Evolutionary conservation across 2,888 invertebrate genomes (phyloP), one percentile per base, ranked within the genome.

Genomic region (Conchocele bisecta): DNA sequence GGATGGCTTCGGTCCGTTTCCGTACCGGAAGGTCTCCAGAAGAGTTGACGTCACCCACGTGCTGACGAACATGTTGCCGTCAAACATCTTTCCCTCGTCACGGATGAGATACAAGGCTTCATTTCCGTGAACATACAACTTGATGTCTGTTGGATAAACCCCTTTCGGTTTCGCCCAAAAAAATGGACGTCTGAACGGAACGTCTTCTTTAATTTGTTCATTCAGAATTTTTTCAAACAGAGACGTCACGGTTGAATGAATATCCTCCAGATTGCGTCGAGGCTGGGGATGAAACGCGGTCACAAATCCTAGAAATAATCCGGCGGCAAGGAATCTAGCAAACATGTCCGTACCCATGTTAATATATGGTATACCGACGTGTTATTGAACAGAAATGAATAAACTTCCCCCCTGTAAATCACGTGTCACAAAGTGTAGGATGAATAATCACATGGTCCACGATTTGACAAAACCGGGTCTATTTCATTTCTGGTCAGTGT

Each of bases 31-130:
- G 5, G 87, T 79, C 58, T 89, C 89, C 11, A 88, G 53, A 35
- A 89, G 60, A 41, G 78, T 78, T 1, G 79, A 71, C 17, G 85
- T 82, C 7, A 89, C 84, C 87, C 87, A 87, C 0, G 86, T 79
- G 0, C 86, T 87, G 0, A 81, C 86, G 63, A 89, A 89, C 86
- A 88, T 87, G 66, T 89, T 87, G 72, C 86, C 86, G 75, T 88
- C 88, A 54, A 81, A 86, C 5, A 88, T 80, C 7, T 72, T 60
- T 35, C 85, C 75, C 9, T 64, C 60, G 11, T 85, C 83, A 0
- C 88, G 78, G 20, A 86, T 35, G 4, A 83, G 68, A 28, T 82
- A 81, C 48, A 81, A 33, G 3, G 74, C 64, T 29, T 79, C 79
- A 15, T 59, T 67, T 2, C 87, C 88, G 46, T 86, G 85, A 53